A percentile compares a stretch with the other conserved stretches of the same genome.
Conservation (phyloP, 1,140 invertebrate genomes). For the Caenorhabditis latens region DNA sequence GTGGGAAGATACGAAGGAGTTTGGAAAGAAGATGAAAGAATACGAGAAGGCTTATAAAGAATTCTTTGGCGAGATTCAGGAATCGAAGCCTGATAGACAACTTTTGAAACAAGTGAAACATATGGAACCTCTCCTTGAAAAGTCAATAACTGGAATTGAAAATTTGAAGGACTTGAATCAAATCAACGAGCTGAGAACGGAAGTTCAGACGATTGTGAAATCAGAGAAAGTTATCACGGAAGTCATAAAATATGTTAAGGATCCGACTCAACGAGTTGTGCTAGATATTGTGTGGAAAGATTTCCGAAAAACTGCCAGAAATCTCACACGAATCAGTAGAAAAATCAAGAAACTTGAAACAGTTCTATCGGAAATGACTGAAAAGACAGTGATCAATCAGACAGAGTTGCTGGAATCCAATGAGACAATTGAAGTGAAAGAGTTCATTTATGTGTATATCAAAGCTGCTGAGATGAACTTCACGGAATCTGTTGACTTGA, state of each 20-base stretch:
- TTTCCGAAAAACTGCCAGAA: neutral
- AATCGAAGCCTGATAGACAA: neutral
- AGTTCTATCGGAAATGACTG: neutral
- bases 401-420: neutral
- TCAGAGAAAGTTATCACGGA: neutral
- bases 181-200: neutral
- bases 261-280: neutral
- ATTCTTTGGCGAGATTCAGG: neutral
- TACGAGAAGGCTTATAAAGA: neutral
- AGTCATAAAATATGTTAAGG: neutral
- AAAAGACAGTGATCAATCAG: neutral
- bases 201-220: neutral
- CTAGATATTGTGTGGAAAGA: neutral
- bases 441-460: neutral
- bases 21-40: neutral
- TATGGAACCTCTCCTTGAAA: neutral
- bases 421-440: neutral
- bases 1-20: neutral
- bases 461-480: slow-evolving; percentile 9
- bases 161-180: neutral
- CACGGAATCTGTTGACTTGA: neutral
- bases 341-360: neutral
- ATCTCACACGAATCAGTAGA: neutral
- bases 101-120: neutral
- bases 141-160: neutral